Conservation (phyloP, 2,797 vertebrate species). For the Schizothorax lantsangensis region DNA sequence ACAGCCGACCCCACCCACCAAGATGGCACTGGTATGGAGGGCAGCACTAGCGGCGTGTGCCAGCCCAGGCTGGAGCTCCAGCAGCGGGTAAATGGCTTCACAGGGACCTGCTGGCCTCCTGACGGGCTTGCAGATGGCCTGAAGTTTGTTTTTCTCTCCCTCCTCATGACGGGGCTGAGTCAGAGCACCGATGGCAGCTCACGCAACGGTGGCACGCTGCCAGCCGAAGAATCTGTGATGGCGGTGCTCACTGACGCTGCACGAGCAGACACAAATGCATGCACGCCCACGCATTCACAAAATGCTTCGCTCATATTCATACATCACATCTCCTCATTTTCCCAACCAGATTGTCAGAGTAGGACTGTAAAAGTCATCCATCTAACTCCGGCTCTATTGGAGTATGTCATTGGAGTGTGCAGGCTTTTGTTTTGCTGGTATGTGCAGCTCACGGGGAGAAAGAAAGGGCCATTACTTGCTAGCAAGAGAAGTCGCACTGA, state of each 20-base stretch:
- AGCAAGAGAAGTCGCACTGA: constrained; percentile 2
- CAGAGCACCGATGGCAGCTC: constrained; percentile 48
- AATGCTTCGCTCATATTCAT: constrained; percentile 32
- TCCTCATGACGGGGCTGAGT: constrained; percentile 48
- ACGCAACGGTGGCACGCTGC: constrained; percentile 29
- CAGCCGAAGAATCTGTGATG: constrained; percentile 45
- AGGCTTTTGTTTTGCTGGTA: constrained; percentile 27
- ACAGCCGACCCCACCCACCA: constrained; percentile 7
- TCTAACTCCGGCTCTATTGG: constrained; percentile 49
- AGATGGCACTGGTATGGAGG: constrained; percentile 10
- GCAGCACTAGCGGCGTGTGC: constrained; percentile 17
- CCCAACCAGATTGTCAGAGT: constrained; percentile 45
- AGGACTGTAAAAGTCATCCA: constrained; percentile 47
- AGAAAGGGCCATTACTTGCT: constrained; percentile 14
- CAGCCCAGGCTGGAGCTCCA: constrained; percentile 36
- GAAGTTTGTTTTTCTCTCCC: constrained; percentile 34
- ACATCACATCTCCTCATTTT: constrained; percentile 39
- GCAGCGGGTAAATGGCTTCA: constrained; percentile 45
- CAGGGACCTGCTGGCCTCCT: constrained; percentile 26
- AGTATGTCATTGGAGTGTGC: constrained; percentile 53
- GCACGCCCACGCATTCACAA: constrained; percentile 30
- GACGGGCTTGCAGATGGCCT: constrained; percentile 50
- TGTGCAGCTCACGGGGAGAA: neutral
- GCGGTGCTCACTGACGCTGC: constrained; percentile 30
- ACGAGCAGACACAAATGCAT: constrained; percentile 33